Percentiles rank a stretch among this genome's conserved stretches.
These are phyloP conservation scores for Phasianus colchicus DNA, from an alignment of 2,113 vertebrate genomes.

Conservation along the genomic window DNA sequence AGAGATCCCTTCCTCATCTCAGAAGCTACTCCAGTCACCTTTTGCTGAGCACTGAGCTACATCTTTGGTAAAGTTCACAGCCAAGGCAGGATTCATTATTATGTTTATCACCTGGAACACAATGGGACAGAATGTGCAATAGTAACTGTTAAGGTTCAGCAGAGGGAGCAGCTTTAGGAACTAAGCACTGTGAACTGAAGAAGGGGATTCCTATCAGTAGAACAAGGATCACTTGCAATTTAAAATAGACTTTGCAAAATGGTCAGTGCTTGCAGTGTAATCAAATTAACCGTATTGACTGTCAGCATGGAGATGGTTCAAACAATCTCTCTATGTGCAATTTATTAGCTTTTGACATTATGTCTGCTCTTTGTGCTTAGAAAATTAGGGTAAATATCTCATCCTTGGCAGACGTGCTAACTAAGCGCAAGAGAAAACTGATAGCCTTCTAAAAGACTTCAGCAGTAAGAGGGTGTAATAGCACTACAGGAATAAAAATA, in stretches of 20 bases:
- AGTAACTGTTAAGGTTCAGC: neutral
- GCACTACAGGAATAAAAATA: neutral
- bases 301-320: neutral
- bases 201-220: neutral
- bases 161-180: neutral
- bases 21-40: neutral
- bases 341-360: slow-evolving; percentile 19
- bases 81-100: neutral
- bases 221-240: neutral
- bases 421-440: neutral
- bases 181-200: neutral
- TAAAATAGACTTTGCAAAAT: neutral
- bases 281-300: neutral
- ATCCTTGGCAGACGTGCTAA: slow-evolving; percentile 9
- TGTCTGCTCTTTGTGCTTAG: neutral
- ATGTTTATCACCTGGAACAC: neutral
- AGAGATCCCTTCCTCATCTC: neutral
- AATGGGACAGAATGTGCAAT: neutral
- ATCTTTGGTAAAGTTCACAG: neutral
- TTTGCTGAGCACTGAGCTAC: neutral
- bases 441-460: neutral
- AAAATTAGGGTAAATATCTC: slow-evolving; percentile 19
- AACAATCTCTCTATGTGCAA: neutral
- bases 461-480: neutral
- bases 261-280: neutral